Percentiles rank a stretch among this genome's conserved stretches.
Evolutionary conservation across 2,888 invertebrate genomes (phyloP).

Genomic region (Onchidella celtica): DNA sequence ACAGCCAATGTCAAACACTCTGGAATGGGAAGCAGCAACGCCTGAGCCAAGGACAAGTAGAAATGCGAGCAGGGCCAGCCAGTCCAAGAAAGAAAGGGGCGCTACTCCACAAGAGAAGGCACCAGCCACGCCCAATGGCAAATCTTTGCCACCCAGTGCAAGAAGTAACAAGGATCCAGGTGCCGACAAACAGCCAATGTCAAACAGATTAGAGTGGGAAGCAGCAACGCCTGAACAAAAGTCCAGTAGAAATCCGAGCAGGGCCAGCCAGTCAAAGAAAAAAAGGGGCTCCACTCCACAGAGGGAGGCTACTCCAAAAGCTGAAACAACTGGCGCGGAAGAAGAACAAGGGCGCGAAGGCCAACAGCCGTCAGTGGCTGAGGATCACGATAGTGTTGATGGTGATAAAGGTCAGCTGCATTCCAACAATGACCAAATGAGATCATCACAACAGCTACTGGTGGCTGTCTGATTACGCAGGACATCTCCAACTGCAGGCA

Average conservation of each 20-base stretch:
- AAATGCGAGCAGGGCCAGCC: too few relatives aligned
- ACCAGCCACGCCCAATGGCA: not conserved
- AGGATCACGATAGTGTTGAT: not conserved
- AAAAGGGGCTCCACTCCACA: not conserved
- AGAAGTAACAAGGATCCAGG: not conserved
- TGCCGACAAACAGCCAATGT: not conserved
- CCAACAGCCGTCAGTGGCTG: not conserved
- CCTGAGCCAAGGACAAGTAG: too few relatives aligned
- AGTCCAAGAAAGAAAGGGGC: too few relatives aligned
- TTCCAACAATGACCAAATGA: not conserved
- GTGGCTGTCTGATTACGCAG: slow-evolving; percentile 2
- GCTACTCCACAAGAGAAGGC: too few relatives aligned
- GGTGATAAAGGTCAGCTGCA: not conserved
- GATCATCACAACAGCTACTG: not conserved
- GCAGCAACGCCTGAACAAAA: slow-evolving; percentile 30
- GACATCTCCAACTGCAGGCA: not conserved
- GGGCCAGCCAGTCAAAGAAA: not conserved
- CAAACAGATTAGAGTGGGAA: slow-evolving; percentile 14
- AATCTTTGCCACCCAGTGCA: not conserved
- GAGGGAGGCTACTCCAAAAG: not conserved
- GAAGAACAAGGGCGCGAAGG: not conserved
- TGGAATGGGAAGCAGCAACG: slow-evolving; percentile 30
- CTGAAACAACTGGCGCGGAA: not conserved
- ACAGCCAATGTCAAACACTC: slow-evolving; percentile 1
- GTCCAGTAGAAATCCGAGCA: slow-evolving; percentile 8